These are phyloP conservation scores for Watsonalla binaria DNA, from an alignment of 2,888 invertebrate species.

Conservation along the genomic window DNA sequence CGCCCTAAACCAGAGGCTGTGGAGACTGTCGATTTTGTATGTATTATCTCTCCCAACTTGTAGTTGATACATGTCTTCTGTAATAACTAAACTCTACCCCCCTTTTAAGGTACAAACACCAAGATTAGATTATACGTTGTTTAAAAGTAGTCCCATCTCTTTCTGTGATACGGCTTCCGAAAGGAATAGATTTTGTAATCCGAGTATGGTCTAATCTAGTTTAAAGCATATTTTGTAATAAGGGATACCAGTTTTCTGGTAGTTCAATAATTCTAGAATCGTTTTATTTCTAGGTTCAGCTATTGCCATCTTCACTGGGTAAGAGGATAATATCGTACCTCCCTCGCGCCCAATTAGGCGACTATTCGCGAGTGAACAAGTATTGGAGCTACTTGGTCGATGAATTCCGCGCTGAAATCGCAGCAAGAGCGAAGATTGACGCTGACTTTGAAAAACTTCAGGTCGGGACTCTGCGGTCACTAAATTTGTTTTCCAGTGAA, in stretches of 20 bases:
- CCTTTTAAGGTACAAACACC: no score
- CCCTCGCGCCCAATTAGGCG: constrained; percentile 37
- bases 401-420: constrained; percentile 43
- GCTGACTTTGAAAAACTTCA: constrained; percentile 47
- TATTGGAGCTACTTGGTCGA: constrained; percentile 66
- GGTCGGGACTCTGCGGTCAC: constrained; percentile 14
- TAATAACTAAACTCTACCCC: no score
- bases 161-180: no score
- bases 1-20: constrained; percentile 51
- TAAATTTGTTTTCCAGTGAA: no score
- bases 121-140: no score
- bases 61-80: no score
- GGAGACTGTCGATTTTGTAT: constrained; percentile 63
- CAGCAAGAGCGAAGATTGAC: constrained; percentile 44
- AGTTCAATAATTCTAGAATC: no score
- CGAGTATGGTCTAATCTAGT: no score
- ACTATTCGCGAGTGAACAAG: constrained; percentile 55
- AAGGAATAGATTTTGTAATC: no score
- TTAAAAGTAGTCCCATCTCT: no score
- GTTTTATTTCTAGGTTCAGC: constrained; percentile 42
- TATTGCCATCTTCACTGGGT: constrained; percentile 51
- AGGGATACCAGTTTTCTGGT: no score
- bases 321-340: constrained; percentile 51
- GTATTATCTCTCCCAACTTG: constrained; percentile 10
- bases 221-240: no score